These are phyloP conservation scores for Aproaerema taeniolella DNA, from an alignment of 2,888 invertebrate species.

Conservation along the genomic window DNA sequence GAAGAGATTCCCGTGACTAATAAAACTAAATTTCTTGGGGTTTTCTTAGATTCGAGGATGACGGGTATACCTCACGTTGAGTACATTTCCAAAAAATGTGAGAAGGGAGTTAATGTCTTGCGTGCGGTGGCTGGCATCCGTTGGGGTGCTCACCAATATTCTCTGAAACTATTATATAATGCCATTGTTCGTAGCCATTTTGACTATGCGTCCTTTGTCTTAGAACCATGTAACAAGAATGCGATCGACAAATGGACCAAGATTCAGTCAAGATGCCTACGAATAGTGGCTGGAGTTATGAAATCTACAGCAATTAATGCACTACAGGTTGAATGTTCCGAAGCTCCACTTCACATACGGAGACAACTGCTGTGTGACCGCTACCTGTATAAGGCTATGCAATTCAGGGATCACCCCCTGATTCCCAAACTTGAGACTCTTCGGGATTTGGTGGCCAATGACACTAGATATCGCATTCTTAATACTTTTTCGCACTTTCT, in stretches of 20 bases:
- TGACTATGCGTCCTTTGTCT: constrained; percentile 16
- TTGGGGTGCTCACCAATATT: constrained; percentile 18
- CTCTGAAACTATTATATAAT: constrained; percentile 4
- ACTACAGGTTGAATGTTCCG: constrained; percentile 14
- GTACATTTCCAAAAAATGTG: constrained; percentile 17
- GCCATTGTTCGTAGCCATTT: constrained; percentile 18
- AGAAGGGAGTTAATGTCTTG: constrained; percentile 18
- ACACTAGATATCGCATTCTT: not conserved
- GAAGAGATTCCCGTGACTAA: not conserved
- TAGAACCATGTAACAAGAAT: constrained; percentile 19
- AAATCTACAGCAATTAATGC: constrained; percentile 23
- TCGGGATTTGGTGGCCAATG: not conserved
- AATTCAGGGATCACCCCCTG: constrained; percentile 1
- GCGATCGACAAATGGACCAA: not conserved
- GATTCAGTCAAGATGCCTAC: constrained; percentile 16
- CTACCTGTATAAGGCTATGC: constrained; percentile 3
- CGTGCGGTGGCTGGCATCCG: constrained; percentile 14
- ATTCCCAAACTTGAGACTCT: not conserved
- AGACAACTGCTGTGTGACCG: constrained; percentile 11
- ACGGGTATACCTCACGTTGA: constrained; percentile 15
- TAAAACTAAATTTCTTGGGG: constrained; percentile 20
- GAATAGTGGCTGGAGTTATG: constrained; percentile 24
- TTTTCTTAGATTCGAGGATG: constrained; percentile 17
- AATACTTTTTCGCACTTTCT: not conserved
- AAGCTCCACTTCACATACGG: constrained; percentile 10